These are phyloP conservation scores for Petrolisthes manimaculis DNA, from an alignment of 2,888 invertebrate genomes.

Conservation along the genomic window DNA sequence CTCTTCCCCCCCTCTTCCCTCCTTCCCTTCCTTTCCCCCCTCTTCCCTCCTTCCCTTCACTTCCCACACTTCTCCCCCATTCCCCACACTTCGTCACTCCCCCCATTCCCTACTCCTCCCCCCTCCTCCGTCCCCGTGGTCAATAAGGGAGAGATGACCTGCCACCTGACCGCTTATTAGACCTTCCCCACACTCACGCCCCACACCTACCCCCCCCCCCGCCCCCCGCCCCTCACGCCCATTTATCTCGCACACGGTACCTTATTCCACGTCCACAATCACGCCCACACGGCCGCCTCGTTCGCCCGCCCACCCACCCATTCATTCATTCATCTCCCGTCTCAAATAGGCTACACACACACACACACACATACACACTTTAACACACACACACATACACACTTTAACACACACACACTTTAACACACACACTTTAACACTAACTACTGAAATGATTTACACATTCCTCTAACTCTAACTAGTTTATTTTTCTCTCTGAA, in stretches of 20 bases:
- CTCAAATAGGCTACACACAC: too few species aligned
- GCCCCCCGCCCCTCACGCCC: slow-evolving; percentile 43
- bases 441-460: too few species aligned
- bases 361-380: too few species aligned
- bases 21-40: not conserved
- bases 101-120: not conserved
- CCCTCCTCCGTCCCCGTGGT: not conserved
- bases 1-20: not conserved
- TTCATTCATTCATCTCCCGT: too few species aligned
- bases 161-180: slow-evolving; percentile 48
- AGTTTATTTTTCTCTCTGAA: too few species aligned
- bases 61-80: not conserved
- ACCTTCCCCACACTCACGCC: slow-evolving; percentile 60
- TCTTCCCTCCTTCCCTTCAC: not conserved
- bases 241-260: slow-evolving; percentile 42
- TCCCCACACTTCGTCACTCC: not conserved
- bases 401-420: too few species aligned
- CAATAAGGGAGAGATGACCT: slow-evolving; percentile 48
- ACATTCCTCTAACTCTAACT: too few species aligned
- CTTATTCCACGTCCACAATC: too few species aligned
- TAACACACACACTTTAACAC: too few species aligned
- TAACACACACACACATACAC: too few species aligned
- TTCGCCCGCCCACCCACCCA: too few species aligned
- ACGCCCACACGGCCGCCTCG: too few species aligned
- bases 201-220: slow-evolving; percentile 35